phyloP scores from a whole-genome alignment of 1,140 invertebrate species.

The Adelges cooleyi region DNA sequence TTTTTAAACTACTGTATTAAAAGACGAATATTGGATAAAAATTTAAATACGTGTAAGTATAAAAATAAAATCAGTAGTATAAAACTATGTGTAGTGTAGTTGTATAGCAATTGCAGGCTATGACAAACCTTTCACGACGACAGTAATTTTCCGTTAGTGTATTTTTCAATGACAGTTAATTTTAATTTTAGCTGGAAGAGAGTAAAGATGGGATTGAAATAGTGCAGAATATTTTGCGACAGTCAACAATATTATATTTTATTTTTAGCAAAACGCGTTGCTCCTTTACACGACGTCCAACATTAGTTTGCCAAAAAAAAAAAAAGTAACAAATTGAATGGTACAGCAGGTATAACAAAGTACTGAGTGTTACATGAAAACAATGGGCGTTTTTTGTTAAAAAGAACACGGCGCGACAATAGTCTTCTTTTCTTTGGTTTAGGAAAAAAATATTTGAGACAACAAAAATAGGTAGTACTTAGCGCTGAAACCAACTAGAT shows the following conservation, averaged over 20 bases:
- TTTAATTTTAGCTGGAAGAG: slow-evolving; percentile 13
- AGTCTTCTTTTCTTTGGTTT: no score
- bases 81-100: no score
- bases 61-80: no score
- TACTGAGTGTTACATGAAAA: background rate
- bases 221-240: slow-evolving; percentile 8
- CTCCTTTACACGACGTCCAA: background rate
- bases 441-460: no score
- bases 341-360: background rate
- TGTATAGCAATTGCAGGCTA: no score
- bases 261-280: background rate
- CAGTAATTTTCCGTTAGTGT: background rate
- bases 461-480: no score
- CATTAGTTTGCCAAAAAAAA: slow-evolving; percentile 11
- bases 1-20: no score
- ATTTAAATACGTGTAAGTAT: no score
- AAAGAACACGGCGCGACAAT: no score
- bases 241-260: slow-evolving; percentile 12
- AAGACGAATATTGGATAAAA: no score
- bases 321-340: background rate
- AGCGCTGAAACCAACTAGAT: no score
- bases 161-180: slow-evolving; percentile 21
- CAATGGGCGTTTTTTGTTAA: background rate
- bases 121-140: no score
- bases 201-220: background rate